Conservation (phyloP, 1,140 invertebrate genomes). For the Pissodes strobi region DNA sequence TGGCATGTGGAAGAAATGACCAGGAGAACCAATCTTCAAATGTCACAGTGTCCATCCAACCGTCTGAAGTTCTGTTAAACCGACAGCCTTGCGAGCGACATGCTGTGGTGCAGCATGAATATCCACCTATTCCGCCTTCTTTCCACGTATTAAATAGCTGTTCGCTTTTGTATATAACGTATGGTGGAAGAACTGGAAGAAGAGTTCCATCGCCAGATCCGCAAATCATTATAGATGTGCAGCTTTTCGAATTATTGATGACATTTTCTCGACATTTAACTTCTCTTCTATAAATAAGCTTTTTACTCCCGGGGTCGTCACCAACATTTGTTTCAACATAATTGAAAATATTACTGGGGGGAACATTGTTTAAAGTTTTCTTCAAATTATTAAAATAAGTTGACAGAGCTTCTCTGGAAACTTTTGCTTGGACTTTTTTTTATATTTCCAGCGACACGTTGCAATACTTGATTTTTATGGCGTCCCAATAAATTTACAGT, state of each 20-base stretch:
- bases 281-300: constrained; percentile 48
- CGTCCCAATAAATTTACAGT: background rate
- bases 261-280: constrained; percentile 53
- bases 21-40: constrained; percentile 54
- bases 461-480: no score
- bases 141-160: background rate
- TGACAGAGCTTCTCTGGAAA: constrained; percentile 9
- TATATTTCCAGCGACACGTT: no score
- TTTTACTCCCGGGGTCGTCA: constrained; percentile 41
- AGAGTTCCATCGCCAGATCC: no score
- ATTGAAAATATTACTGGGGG: constrained; percentile 46
- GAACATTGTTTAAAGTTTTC: constrained; percentile 20
- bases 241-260: constrained; percentile 49
- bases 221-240: no score
- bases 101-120: constrained; percentile 9
- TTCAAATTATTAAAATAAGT: constrained; percentile 35
- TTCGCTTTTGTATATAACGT: background rate
- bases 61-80: constrained; percentile 49
- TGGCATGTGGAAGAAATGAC: constrained; percentile 40
- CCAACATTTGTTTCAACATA: constrained; percentile 57
- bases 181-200: no score
- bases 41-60: constrained; percentile 48
- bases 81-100: constrained; percentile 21
- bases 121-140: no score
- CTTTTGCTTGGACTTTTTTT: constrained; percentile 4